Evolutionary conservation across 2,113 vertebrate species (phyloP), one percentile per base, ranked within the genome.

Genomic region (Alouatta palliata): DNA sequence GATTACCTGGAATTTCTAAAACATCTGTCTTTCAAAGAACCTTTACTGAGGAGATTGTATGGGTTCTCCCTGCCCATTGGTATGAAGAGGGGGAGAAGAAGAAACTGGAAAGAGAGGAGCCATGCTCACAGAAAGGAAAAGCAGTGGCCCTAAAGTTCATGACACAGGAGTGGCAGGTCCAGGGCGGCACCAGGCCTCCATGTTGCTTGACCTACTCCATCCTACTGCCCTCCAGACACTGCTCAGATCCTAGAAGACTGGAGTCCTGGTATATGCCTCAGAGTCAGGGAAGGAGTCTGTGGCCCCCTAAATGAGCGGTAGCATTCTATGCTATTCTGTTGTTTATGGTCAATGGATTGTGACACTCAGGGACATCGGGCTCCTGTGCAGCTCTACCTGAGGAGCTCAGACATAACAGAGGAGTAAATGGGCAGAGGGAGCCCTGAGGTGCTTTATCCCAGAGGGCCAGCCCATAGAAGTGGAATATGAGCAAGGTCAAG

Each of bases 241-340:
- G 17, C 73, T 89, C 56, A 40, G 25, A 35, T 32, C 14, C 27
- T 47, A 61, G 75, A n/a, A 56, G 8, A 66, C 16, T 27, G 32
- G 58, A 54, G 32, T 64, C 21, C 45, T 20, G 7, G 23, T 45
- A 25, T 32, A 8, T 10, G 11, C 2, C 8, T 11, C 2, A 0
- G 43, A 71, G 27, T 20, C 27, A 35, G 13, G 12, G n/a, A 35
- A 32, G 73, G n/a, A 47, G 27, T 40, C n/a, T 43, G 8, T 27
- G 9, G 19, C 16, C n/a, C 23, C 27, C 0, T 0, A 13, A 10
- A 89, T 30, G 68, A 73, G 49, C 7, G 21, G 8, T 1, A 58
- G 4, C 35, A 25, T 32, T 11, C 27, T 17, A 20, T 40, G 6
- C 25, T 30, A 45, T 68, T 81, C 66, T 23, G 10, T n/a, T 54